Evolutionary conservation across 1,140 invertebrate species (phyloP).

Genomic region (Calephelis nemesis): DNA sequence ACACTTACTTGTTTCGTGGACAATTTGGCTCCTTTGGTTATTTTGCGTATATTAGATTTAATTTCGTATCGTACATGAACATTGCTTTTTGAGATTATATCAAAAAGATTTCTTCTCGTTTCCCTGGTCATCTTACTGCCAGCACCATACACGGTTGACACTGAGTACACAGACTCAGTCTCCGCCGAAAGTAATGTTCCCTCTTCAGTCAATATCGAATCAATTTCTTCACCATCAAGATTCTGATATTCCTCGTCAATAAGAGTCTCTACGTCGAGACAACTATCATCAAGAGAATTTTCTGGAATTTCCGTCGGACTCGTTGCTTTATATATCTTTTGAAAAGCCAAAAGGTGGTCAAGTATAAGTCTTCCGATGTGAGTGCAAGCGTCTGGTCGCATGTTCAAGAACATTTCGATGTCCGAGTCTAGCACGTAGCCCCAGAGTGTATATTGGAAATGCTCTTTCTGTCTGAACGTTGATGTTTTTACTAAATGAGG

Average conservation of each 20-base stretch:
- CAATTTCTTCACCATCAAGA: conserved; percentile 65
- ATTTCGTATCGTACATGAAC: conserved; percentile 69
- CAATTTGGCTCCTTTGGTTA: conserved; percentile 74
- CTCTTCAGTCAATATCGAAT: conserved; percentile 63
- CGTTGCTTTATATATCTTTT: conserved; percentile 71
- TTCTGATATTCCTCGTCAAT: conserved; percentile 74
- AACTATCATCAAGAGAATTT: conserved; percentile 58
- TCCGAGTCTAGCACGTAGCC: conserved; percentile 79
- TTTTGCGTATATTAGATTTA: conserved; percentile 70
- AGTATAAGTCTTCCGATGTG: conserved; percentile 79
- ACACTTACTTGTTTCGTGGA: conserved; percentile 69
- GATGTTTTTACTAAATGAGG: conserved; percentile 74
- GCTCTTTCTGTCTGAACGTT: conserved; percentile 72
- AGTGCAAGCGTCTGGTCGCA: conserved; percentile 79
- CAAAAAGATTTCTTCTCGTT: conserved; percentile 65
- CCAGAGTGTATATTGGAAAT: conserved; percentile 80
- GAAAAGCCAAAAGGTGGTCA: conserved; percentile 75
- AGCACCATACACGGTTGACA: conserved; percentile 60
- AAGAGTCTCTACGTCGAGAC: conserved; percentile 60
- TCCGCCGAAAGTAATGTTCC: conserved; percentile 61
- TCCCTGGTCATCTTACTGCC: conserved; percentile 61
- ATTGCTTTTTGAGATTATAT: conserved; percentile 68
- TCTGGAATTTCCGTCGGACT: conserved; percentile 49
- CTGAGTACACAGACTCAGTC: conserved; percentile 64
- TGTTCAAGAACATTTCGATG: conserved; percentile 80